A percentile compares a stretch with the other conserved stretches of the same genome.
Evolutionary conservation across 2,888 invertebrate species (phyloP).

Genomic region (Euzophera pinguis): DNA sequence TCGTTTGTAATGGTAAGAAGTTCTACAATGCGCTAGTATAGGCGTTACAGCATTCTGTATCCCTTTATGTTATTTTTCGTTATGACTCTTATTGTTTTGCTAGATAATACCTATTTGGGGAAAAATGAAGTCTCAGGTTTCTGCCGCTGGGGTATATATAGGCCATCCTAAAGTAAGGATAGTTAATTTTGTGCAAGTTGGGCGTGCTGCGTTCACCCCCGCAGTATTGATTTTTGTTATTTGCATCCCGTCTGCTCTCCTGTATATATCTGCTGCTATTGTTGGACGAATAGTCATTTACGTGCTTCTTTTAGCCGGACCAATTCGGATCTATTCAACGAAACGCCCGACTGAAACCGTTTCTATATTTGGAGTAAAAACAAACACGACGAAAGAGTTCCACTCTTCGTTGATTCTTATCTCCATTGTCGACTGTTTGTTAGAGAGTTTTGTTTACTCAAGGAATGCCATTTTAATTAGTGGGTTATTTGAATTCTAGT

Average conservation of each 20-base stretch:
- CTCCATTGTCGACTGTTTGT: conserved; percentile 1
- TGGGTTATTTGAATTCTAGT: conserved; percentile 19
- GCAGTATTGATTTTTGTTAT: conserved; percentile 77
- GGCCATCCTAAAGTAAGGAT: conserved; percentile 39
- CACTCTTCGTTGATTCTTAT: conserved; percentile 9
- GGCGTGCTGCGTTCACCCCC: conserved; percentile 54
- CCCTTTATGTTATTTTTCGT: no score
- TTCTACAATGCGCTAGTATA: no score
- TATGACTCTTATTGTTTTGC: no score
- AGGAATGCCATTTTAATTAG: conserved; percentile 18
- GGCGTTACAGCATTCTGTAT: no score
- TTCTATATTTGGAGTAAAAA: conserved; percentile 18
- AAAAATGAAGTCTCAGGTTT: conserved; percentile 24
- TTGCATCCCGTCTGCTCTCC: conserved; percentile 73
- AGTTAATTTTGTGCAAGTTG: conserved; percentile 68
- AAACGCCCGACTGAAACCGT: conserved; percentile 22
- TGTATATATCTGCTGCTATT: conserved; percentile 67
- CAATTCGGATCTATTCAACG: conserved; percentile 24
- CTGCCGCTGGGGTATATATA: no score
- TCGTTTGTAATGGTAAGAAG: no score
- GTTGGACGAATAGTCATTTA: conserved; percentile 60
- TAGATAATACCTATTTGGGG: not conserved
- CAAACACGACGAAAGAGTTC: not conserved
- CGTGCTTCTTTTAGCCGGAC: conserved; percentile 32
- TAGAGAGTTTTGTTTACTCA: conserved; percentile 6